These are phyloP conservation scores for Philereme vetulata DNA, from an alignment of 2,888 invertebrate species.

Conservation along the genomic window DNA sequence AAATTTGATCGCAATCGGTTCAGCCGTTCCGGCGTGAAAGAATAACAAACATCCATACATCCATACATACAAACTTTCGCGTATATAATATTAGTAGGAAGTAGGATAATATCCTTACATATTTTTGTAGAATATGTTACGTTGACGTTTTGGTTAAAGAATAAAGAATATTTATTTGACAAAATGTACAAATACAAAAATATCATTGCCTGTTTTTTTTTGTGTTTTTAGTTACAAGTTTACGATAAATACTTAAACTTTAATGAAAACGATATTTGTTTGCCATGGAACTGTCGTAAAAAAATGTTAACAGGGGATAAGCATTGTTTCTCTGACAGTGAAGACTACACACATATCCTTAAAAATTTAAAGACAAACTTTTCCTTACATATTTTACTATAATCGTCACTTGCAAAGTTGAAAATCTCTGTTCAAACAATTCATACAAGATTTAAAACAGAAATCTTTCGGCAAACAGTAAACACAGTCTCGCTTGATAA, in stretches of 20 bases:
- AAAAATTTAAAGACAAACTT: background rate
- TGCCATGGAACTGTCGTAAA: background rate
- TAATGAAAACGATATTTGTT: background rate
- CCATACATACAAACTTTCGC: too few relatives aligned
- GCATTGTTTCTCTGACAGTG: background rate
- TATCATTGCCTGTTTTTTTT: conserved; percentile 13
- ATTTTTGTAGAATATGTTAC: conserved; percentile 20
- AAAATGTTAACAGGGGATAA: background rate
- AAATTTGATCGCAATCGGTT: too few relatives aligned
- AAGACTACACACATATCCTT: too few relatives aligned
- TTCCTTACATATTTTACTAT: conserved; percentile 15
- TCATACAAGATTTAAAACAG: conserved; percentile 7
- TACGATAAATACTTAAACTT: background rate
- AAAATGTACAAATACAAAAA: too few relatives aligned
- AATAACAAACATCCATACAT: too few relatives aligned
- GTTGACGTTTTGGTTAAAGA: conserved; percentile 30
- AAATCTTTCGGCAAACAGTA: conserved; percentile 18
- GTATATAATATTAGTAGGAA: too few relatives aligned
- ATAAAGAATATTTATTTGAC: too few relatives aligned
- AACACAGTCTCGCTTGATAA: conserved; percentile 19
- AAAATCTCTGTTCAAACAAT: conserved; percentile 28
- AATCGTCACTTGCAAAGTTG: conserved; percentile 8
- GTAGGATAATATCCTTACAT: too few relatives aligned
- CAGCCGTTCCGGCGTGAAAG: too few relatives aligned
- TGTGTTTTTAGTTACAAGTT: background rate